phyloP scores from a whole-genome alignment of 2,888 invertebrate genomes.

The Drosophila paramelanica region DNA sequence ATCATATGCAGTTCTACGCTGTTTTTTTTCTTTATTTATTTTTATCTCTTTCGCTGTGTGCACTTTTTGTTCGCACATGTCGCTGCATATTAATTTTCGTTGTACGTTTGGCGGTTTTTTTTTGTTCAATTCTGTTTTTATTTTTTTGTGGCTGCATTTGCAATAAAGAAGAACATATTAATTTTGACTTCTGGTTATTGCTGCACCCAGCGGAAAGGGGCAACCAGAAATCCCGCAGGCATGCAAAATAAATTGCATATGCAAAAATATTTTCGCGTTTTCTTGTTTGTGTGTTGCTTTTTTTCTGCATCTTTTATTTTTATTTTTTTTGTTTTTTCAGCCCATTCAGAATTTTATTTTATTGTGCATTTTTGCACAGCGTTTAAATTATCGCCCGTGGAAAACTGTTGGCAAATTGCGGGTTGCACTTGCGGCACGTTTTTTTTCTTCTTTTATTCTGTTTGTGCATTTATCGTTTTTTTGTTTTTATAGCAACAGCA shows the following conservation, averaged over 20 bases:
- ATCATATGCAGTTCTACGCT: constrained; percentile 57
- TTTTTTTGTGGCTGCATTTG: constrained; percentile 66
- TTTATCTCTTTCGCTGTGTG: constrained; percentile 30
- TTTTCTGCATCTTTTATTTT: constrained; percentile 1
- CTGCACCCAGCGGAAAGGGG: constrained; percentile 42
- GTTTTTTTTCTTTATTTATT: constrained; percentile 24
- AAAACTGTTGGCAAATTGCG: constrained; percentile 63
- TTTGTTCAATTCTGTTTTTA: constrained; percentile 21
- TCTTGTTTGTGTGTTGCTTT: constrained; percentile 29
- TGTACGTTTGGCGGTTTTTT: constrained; percentile 25
- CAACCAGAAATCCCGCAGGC: constrained; percentile 52
- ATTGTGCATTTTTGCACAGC: constrained; percentile 46
- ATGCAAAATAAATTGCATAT: constrained; percentile 75
- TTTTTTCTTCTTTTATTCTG: constrained; percentile 1
- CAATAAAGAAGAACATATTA: constrained; percentile 78
- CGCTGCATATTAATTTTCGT: constrained; percentile 75
- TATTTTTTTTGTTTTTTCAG: constrained; percentile 19
- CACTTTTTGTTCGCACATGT: constrained; percentile 64
- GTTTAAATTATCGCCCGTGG: constrained; percentile 50
- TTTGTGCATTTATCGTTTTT: constrained; percentile 1
- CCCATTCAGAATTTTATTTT: constrained; percentile 72
- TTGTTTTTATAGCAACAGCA: constrained; percentile 21
- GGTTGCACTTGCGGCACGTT: constrained; percentile 46
- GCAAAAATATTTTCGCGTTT: constrained; percentile 66
- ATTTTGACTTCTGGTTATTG: constrained; percentile 77